Conservation (phyloP, 2,113 vertebrate genomes). For the Neolamprologus falcicula region DNA sequence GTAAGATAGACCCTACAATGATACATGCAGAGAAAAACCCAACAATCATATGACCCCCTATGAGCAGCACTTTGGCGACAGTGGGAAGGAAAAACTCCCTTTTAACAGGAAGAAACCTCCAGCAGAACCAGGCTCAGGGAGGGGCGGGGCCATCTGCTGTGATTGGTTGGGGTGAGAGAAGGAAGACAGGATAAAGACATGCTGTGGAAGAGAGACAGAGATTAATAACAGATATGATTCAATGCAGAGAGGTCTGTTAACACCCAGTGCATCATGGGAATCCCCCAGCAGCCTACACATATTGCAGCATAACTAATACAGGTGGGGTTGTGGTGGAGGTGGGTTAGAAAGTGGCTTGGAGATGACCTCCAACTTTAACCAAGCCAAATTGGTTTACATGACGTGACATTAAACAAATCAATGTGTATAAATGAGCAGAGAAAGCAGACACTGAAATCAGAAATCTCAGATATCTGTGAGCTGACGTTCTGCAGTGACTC, state of each 20-base stretch:
- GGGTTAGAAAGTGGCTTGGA: not conserved
- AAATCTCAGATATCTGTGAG: not conserved
- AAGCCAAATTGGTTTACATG: not conserved
- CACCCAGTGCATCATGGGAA: not conserved
- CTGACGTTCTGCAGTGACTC: rapidly evolving
- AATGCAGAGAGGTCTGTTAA: rapidly evolving
- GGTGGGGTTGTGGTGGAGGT: not conserved
- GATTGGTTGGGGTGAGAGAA: too few species aligned
- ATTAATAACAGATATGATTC: rapidly evolving
- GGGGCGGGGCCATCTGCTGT: too few species aligned
- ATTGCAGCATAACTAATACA: not conserved
- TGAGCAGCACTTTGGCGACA: too few species aligned
- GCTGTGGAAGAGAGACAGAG: not conserved
- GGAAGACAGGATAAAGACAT: not conserved
- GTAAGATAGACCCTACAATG: too few species aligned
- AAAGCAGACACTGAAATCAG: not conserved
- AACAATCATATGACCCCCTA: too few species aligned
- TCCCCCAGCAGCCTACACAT: not conserved
- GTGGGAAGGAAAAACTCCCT: too few species aligned
- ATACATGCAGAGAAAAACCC: too few species aligned
- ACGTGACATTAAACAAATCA: not conserved
- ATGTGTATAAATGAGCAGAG: not conserved
- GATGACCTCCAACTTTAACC: not conserved
- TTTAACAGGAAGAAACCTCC: too few species aligned
- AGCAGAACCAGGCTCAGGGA: too few species aligned